Conservation (phyloP, 1,140 invertebrate genomes). For the Stegodyphus mimosarum region DNA sequence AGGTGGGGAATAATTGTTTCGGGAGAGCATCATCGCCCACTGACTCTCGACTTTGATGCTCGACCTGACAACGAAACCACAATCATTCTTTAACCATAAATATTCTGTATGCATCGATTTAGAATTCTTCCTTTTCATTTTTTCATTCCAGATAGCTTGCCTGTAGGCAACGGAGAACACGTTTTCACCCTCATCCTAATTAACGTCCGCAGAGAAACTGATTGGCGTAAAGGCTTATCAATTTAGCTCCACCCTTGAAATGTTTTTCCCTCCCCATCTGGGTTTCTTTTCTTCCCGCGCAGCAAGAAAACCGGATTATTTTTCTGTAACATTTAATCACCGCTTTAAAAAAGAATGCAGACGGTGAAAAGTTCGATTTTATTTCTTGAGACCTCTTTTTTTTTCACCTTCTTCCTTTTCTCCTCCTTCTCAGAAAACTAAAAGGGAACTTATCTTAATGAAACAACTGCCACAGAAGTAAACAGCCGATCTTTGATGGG, state of each 20-base stretch:
- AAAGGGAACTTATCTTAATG: constrained; percentile 59
- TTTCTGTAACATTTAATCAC: constrained; percentile 60
- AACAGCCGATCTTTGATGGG: constrained; percentile 29
- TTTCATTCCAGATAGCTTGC: constrained; percentile 23
- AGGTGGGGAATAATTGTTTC: too few relatives aligned
- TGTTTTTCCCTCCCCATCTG: constrained; percentile 11
- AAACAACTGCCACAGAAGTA: constrained; percentile 57
- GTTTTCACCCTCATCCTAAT: constrained; percentile 49
- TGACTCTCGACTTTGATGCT: constrained; percentile 1
- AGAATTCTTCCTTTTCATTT: constrained; percentile 32
- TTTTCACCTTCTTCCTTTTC: neutral
- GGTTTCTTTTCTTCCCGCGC: constrained; percentile 12
- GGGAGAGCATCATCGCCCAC: constrained; percentile 19
- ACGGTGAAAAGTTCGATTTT: constrained; percentile 54
- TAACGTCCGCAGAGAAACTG: constrained; percentile 54
- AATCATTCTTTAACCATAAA: constrained; percentile 51
- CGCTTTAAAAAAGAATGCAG: constrained; percentile 57
- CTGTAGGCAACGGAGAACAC: constrained; percentile 43
- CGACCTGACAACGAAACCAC: constrained; percentile 31
- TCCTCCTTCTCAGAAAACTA: constrained; percentile 23
- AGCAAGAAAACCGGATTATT: constrained; percentile 54
- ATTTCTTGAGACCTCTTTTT: constrained; percentile 21
- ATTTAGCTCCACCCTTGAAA: constrained; percentile 59
- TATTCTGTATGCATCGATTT: constrained; percentile 38
- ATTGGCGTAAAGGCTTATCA: constrained; percentile 61